Conservation (phyloP, 2,797 vertebrate species). For the Pangasius sanitwongsei region DNA sequence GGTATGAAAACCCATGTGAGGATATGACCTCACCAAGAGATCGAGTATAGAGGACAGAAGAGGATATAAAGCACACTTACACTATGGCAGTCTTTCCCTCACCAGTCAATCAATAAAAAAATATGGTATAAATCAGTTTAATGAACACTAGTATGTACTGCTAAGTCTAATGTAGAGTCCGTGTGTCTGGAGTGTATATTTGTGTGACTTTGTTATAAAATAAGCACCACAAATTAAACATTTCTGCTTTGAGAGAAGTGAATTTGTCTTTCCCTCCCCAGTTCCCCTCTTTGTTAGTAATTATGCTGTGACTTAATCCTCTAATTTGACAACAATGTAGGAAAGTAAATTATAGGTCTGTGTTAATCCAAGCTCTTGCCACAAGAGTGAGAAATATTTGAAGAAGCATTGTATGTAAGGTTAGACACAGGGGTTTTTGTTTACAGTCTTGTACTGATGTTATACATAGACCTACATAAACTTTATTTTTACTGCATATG, state of each 20-base stretch:
- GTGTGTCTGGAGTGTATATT: not conserved
- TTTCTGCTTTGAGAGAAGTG: not conserved
- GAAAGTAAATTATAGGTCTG: not conserved
- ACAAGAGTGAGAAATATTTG: conserved; percentile 4
- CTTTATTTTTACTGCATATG: not conserved
- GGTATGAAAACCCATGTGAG: not conserved
- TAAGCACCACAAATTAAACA: not conserved
- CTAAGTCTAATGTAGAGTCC: not conserved
- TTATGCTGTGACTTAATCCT: conserved; percentile 1
- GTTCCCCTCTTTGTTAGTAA: not conserved
- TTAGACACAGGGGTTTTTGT: not conserved
- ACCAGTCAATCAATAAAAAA: not conserved
- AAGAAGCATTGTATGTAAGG: not conserved
- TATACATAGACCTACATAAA: not conserved
- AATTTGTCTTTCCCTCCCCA: not conserved
- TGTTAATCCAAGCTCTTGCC: not conserved
- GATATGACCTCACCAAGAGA: not conserved
- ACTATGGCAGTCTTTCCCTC: no score
- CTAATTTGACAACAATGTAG: not conserved
- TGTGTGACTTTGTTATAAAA: not conserved
- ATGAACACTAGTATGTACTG: not conserved
- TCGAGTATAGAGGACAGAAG: not conserved
- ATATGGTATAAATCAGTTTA: not conserved
- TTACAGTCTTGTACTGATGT: not conserved
- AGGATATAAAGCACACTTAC: not conserved